phyloP scores from a whole-genome alignment of 2,888 invertebrate species.

The Lepeophtheirus nordmannii region DNA sequence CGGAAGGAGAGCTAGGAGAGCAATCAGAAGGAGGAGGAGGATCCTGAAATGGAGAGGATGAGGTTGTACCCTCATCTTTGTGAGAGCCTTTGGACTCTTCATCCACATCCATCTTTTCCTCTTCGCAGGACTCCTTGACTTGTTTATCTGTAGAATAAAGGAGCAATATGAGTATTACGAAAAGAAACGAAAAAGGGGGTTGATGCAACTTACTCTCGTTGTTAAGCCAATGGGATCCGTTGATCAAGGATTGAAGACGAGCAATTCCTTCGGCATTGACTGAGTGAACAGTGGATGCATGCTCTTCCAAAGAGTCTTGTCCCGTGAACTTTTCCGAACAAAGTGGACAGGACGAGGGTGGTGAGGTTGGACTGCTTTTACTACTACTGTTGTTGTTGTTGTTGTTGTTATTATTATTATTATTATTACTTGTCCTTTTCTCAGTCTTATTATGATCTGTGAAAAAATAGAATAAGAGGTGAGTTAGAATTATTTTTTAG shows the following conservation, averaged over 20 bases:
- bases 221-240: conserved; percentile 74
- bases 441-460: conserved; percentile 17
- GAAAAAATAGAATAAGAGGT: neutral
- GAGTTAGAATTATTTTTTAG: neutral
- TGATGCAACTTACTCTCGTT: conserved; percentile 30
- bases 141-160: no score
- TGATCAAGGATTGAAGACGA: conserved; percentile 67
- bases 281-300: conserved; percentile 82
- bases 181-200: no score
- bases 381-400: no score
- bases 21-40: no score
- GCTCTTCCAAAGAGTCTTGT: conserved; percentile 59
- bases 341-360: conserved; percentile 53
- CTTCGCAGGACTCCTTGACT: no score
- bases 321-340: conserved; percentile 80
- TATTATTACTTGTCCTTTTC: conserved; percentile 26
- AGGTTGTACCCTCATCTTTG: no score
- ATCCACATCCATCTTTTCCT: no score
- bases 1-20: conserved; percentile 38
- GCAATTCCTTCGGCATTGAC: conserved; percentile 84
- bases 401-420: conserved; percentile 24
- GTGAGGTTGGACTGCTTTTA: neutral
- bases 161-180: no score
- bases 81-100: no score
- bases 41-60: no score